Evolutionary conservation across 2,888 invertebrate genomes (phyloP).

Genomic region (Disparrhopalites patrizii): DNA sequence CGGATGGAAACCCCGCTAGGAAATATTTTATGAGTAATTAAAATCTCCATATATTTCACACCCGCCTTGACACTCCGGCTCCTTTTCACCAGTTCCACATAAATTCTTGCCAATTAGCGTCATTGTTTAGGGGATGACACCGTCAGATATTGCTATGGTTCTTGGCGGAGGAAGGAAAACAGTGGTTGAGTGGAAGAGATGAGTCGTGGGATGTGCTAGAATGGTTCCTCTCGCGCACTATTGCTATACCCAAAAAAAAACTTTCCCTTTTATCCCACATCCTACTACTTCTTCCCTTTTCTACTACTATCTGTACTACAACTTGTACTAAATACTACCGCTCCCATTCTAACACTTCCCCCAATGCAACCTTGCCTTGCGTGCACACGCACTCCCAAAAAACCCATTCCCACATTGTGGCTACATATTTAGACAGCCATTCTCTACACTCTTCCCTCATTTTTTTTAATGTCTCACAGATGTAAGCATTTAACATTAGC

Average conservation of each 20-base stretch:
- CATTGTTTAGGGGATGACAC: slow-evolving; percentile 33
- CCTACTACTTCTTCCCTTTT: neutral
- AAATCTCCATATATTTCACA: slow-evolving; percentile 47
- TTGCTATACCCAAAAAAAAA: neutral
- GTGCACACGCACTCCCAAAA: neutral
- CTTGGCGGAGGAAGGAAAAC: too few relatives aligned
- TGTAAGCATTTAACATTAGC: slow-evolving; percentile 26
- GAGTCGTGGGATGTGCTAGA: neutral
- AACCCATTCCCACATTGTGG: too few relatives aligned
- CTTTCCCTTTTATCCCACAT: neutral
- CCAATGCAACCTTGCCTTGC: neutral
- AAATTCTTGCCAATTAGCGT: slow-evolving; percentile 41
- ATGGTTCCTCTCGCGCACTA: too few relatives aligned
- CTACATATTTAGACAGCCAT: neutral
- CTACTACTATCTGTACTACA: neutral
- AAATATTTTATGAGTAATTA: slow-evolving; percentile 47
- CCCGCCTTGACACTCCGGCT: slow-evolving; percentile 27
- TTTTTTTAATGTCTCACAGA: slow-evolving; percentile 22
- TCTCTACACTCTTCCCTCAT: neutral
- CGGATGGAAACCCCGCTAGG: slow-evolving; percentile 26
- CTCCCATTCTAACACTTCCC: neutral
- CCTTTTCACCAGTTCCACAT: slow-evolving; percentile 26
- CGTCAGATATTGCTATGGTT: slow-evolving; percentile 25
- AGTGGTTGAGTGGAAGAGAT: neutral
- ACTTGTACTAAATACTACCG: neutral